Conservation (phyloP, 2,797 vertebrate genomes). For the Coccyzus lansbergi region DNA sequence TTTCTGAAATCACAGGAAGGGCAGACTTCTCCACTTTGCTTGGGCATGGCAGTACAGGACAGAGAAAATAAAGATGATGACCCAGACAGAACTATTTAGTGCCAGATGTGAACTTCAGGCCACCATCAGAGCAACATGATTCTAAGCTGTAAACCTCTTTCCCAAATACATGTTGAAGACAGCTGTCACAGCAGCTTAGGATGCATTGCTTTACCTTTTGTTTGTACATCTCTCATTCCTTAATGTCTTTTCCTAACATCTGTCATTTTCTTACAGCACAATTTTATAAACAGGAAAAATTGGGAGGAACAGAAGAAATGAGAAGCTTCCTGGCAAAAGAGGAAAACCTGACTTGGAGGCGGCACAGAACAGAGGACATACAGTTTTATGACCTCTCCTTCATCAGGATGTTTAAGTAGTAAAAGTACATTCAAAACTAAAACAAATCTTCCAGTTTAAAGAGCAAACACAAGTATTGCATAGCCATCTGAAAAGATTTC, state of each 20-base stretch:
- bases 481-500: not conserved
- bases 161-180: not conserved
- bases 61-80: not conserved
- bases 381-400: not conserved
- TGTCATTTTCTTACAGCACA: not conserved
- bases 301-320: not conserved
- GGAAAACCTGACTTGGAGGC: not conserved
- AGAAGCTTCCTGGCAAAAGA: not conserved
- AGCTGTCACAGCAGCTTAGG: not conserved
- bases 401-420: not conserved
- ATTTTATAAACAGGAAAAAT: not conserved
- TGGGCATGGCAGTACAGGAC: not conserved
- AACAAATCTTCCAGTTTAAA: not conserved
- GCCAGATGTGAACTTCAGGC: not conserved
- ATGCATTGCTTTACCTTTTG: not conserved
- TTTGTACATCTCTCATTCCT: not conserved
- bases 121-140: not conserved
- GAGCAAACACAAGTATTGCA: not conserved
- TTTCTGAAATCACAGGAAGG: not conserved
- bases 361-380: not conserved
- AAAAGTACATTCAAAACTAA: not conserved
- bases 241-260: not conserved
- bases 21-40: not conserved
- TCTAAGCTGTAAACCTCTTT: not conserved
- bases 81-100: not conserved